phyloP scores from a whole-genome alignment of 2,113 vertebrate species.

The Nettapus auritus region DNA sequence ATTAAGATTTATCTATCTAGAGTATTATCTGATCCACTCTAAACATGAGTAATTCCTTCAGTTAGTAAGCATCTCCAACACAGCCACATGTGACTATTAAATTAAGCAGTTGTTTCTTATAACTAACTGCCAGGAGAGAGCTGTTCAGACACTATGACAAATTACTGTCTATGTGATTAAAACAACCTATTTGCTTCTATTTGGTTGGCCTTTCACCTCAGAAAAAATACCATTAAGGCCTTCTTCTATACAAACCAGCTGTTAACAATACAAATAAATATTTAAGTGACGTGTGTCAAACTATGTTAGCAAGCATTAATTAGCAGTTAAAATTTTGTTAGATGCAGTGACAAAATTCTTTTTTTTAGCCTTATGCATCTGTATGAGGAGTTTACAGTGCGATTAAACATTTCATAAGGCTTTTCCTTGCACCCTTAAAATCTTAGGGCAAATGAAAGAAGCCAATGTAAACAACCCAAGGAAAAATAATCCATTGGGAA shows the following conservation, averaged over 20 bases:
- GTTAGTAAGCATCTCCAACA: not conserved
- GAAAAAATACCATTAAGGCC: not conserved
- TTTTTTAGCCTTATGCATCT: not conserved
- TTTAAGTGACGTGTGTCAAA: not conserved
- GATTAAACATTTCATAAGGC: not conserved
- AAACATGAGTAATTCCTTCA: not conserved
- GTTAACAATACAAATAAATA: not conserved
- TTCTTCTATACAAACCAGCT: slow-evolving; percentile 15
- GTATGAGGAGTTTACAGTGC: not conserved
- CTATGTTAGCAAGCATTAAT: not conserved
- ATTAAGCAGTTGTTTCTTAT: not conserved
- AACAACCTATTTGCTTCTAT: not conserved
- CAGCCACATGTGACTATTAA: not conserved
- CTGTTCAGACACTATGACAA: not conserved
- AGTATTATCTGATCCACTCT: not conserved
- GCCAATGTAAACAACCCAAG: not conserved
- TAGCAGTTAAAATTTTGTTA: slow-evolving; percentile 16
- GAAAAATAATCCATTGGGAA: not conserved
- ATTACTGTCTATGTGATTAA: not conserved
- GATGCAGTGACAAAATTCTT: not conserved
- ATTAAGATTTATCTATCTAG: not conserved
- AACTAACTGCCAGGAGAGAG: not conserved
- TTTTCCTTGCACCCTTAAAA: not conserved
- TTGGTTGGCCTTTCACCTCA: slow-evolving; percentile 33
- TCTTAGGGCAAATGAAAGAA: not conserved